Base-by-base conservation (phyloP, 2,797 vertebrate species). In the Melanotaenia trifasciata region DNA sequence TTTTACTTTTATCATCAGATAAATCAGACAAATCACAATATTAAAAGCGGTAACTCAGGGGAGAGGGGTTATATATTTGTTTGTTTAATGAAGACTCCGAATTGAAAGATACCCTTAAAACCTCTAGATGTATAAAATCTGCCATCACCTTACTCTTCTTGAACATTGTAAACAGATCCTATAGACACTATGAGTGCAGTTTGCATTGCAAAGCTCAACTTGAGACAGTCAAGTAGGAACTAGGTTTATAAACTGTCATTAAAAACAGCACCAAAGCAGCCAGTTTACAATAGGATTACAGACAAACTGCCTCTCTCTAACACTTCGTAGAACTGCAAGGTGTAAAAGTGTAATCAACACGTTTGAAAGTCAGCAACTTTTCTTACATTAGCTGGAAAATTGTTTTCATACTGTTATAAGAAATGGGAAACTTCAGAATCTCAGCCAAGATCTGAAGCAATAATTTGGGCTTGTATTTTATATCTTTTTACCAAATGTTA, bases 241-340 rank as follows among this genome's bases (percentile, higher is more conserved):
- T 76, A n/a, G 68, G 35, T 73, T 68, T 59, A 59, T 70, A 35
- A 61, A 50, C 64, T 64, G 33, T n/a, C 33, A 58, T 4, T 58
- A 24, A 58, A 77, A 67, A 2, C 18, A 51, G 26, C 28, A 64
- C 47, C 60, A 69, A 40, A 3, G 38, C 26, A 26, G n/a, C 51
- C 58, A 10, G 32, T 10, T 38, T 16, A 64, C 33, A 74, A 26
- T 68, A 72, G 30, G 36, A 59, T 40, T 63, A 43, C 30, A 64
- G 32, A 22, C 32, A 32, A 59, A 32, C 13, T 50, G 47, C 60
- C 20, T 26, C 35, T 43, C 66, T 16, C n/a, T 62, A 50, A 62
- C 8, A 10, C 14, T 58, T 38, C 40, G 9, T 64, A 16, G 30
- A 47, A 38, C 38, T 43, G 16, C 50, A 58, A 74, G 53, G 33